Conservation (phyloP, 2,888 invertebrate genomes). For the Pterostichus niger region DNA sequence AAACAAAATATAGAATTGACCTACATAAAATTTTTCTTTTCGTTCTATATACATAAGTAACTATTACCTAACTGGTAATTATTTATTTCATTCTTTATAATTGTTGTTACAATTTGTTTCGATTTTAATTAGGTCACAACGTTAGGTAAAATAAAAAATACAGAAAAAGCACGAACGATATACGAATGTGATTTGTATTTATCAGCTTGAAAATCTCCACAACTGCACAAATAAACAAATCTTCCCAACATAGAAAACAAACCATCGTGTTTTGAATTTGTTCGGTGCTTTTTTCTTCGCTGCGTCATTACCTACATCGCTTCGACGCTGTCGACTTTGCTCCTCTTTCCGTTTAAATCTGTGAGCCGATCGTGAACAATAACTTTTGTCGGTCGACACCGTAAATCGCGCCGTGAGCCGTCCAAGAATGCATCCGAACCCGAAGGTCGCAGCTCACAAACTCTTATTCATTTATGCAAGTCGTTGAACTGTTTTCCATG, state of each 20-base stretch:
- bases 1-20: no score
- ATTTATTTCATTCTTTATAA: no score
- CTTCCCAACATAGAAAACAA: constrained; percentile 15
- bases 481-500: constrained; percentile 58
- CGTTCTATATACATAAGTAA: no score
- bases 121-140: background rate
- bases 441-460: constrained; percentile 45
- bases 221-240: constrained; percentile 16
- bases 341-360: constrained; percentile 57
- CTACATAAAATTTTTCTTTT: no score
- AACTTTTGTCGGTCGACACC: constrained; percentile 61
- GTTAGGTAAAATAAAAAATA: background rate
- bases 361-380: constrained; percentile 61
- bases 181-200: constrained; percentile 4
- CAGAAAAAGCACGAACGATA: background rate
- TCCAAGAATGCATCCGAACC: constrained; percentile 60
- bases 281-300: constrained; percentile 7
- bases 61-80: no score
- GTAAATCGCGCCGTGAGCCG: constrained; percentile 59
- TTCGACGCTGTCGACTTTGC: constrained; percentile 32
- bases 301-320: constrained; percentile 50
- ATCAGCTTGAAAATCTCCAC: background rate
- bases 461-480: constrained; percentile 35
- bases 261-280: constrained; percentile 43
- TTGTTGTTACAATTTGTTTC: no score